Percentiles rank a stretch among this genome's conserved stretches.
Evolutionary conservation across 2,113 vertebrate species (phyloP).

Genomic region (Strigops habroptila): DNA sequence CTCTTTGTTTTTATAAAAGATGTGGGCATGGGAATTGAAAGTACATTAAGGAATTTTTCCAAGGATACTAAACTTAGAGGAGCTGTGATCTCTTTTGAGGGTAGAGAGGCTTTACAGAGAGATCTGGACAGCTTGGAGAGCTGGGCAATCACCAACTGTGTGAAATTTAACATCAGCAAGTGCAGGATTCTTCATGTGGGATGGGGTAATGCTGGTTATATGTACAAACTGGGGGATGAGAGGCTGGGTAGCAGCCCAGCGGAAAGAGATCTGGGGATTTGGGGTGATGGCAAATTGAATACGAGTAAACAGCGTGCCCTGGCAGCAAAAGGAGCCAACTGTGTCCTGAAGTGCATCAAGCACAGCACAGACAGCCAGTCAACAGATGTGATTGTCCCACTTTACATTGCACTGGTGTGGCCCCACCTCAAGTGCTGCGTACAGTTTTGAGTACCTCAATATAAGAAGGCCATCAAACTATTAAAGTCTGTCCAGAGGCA

Average conservation of each 20-base stretch:
- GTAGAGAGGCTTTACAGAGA: not conserved
- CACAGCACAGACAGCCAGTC: not conserved
- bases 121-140: not conserved
- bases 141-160: not conserved
- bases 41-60: not conserved
- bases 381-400: not conserved
- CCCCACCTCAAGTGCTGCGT: not conserved
- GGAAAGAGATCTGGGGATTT: not conserved
- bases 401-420: not conserved
- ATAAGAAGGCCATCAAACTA: not conserved
- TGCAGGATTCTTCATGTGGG: not conserved
- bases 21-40: not conserved
- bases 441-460: not conserved
- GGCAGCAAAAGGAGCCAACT: not conserved
- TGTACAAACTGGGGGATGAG: too few species aligned
- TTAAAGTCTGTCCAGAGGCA: not conserved
- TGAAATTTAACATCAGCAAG: not conserved
- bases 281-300: not conserved
- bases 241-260: not conserved
- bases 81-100: not conserved
- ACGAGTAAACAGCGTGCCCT: not conserved
- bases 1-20: not conserved
- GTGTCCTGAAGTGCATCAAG: not conserved
- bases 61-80: not conserved
- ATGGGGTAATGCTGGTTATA: too few species aligned